Conservation (phyloP, 1,140 invertebrate genomes). For the Chionoecetes opilio region DNA sequence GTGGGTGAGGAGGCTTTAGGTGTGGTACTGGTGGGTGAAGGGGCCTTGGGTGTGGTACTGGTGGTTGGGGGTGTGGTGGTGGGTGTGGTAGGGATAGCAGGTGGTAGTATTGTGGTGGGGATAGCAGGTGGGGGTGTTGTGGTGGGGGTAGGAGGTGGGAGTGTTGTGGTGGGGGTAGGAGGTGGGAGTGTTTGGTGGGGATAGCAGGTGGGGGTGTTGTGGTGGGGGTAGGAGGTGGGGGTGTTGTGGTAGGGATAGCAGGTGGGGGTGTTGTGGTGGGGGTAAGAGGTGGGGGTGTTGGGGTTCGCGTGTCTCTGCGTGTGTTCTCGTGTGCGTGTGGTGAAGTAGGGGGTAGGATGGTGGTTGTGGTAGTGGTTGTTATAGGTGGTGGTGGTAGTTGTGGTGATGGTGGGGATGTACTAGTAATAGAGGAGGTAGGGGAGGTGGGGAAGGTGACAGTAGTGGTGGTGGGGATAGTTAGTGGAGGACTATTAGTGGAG, state of each 20-base stretch:
- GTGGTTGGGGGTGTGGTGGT: neutral
- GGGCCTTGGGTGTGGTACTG: neutral
- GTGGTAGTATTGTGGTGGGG: slow-evolving; percentile 3
- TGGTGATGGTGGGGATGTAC: slow-evolving; percentile 28
- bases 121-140: neutral
- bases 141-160: neutral
- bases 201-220: too few species aligned
- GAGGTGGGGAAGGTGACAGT: neutral
- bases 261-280: neutral
- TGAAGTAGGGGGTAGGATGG: neutral
- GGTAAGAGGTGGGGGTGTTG: neutral
- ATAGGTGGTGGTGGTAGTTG: neutral
- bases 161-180: slow-evolving; percentile 23
- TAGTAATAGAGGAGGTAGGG: too few species aligned
- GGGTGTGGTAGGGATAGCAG: neutral
- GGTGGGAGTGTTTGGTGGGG: too few species aligned
- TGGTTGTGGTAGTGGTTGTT: neutral
- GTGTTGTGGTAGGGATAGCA: neutral
- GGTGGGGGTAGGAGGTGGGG: neutral
- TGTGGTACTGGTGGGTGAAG: neutral
- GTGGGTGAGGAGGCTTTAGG: neutral
- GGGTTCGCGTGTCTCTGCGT: neutral
- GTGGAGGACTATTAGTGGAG: neutral
- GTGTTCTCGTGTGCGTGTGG: neutral
- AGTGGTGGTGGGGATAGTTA: neutral